These are phyloP conservation scores for Apteryx owenii DNA, from an alignment of 2,113 vertebrate species.

Conservation along the genomic window DNA sequence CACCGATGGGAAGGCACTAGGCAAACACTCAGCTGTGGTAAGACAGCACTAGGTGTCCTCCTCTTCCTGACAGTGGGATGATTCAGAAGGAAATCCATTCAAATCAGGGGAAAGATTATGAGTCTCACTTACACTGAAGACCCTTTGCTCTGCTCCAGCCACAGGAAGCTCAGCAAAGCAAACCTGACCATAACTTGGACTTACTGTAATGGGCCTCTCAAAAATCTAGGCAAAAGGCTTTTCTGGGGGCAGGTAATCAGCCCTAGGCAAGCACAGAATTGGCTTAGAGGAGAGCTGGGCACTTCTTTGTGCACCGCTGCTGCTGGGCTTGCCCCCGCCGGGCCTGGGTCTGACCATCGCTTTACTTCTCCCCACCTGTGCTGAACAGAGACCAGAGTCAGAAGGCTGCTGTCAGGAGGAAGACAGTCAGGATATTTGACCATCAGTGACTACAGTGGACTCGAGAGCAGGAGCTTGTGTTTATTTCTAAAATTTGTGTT, in stretches of 20 bases:
- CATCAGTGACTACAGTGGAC: accelerated
- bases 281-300: neutral
- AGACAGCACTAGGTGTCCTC: neutral
- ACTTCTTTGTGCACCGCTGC: neutral
- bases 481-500: neutral
- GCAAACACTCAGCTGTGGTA: neutral
- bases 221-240: neutral
- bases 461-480: neutral
- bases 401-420: neutral
- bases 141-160: neutral
- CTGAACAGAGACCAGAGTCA: neutral
- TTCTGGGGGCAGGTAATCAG: neutral
- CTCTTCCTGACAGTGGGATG: neutral
- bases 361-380: neutral
- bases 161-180: neutral
- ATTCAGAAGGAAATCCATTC: neutral
- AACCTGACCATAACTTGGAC: accelerated
- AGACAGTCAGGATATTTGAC: accelerated
- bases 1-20: neutral
- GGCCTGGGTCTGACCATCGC: neutral
- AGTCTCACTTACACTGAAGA: neutral
- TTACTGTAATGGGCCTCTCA: neutral
- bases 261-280: accelerated
- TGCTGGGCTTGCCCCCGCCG: neutral
- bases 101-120: neutral